Evolutionary conservation across 1,140 invertebrate genomes (phyloP), one percentile per base, ranked within the genome.

Genomic region (Idris sp.): DNA sequence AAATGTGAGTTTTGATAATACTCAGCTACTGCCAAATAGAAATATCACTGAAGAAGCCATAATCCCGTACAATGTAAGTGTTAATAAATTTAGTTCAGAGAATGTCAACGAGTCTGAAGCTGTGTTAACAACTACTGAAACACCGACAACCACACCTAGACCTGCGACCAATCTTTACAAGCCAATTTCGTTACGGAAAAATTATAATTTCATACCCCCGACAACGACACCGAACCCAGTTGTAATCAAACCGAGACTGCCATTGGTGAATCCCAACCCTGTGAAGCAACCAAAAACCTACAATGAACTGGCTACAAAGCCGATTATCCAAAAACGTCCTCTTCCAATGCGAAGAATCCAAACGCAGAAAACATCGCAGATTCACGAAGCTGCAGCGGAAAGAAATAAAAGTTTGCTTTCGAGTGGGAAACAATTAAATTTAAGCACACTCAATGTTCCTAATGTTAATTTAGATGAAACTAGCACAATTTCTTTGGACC

Each of bases 211-310:
- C 28, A 79, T 73, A 15, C 82, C 85, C 7, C 82, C 82, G 4
- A 78, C 84, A 10, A 86, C 86, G 1, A 85, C 84, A 0, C 80
- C 84, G n/a, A 76, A 81, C 46, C 76, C 84, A 1, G 86, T 88
- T 0, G 40, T 82, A 3, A 86, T 88, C 9, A 85, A 86, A 72
- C 76, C 81, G 0, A 76, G 85, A 16, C 2, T 81, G 3, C 46
- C 80, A 1, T 43, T 86, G 0, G 16, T 56, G 0, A 83, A 86
- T 62, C 83, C 84, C 0, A 86, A 85, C 56, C 84, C 84, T 25
- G 80, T 78, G 0, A 88, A 86, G 56, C 80, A 79, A n/a, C 68
- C 59, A 7, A 84, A 78, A 65, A 71, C 75, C 1, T 87, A 86
- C 30, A 87, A 84, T 19, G 84, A 86, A 0, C 18, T 84, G 7